A percentile compares a stretch with the other conserved stretches of the same genome.
These are phyloP conservation scores for Homarus gammarus DNA, from an alignment of 2,888 invertebrate species.

Conservation along the genomic window DNA sequence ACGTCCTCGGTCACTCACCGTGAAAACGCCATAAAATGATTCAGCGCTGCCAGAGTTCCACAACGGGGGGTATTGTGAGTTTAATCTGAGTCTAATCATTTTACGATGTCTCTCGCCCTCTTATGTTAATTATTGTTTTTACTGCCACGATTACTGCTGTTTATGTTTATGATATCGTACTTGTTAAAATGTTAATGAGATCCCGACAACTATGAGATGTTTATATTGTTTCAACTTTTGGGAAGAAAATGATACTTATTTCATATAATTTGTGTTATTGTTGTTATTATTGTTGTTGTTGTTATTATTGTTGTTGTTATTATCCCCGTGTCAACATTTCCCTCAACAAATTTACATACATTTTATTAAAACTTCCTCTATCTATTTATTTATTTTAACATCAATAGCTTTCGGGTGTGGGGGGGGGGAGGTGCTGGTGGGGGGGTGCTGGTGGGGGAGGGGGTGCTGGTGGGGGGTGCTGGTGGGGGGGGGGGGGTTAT, in stretches of 20 bases:
- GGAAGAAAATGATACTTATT: too few relatives aligned
- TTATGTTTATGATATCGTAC: constrained; percentile 7
- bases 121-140: constrained; percentile 19
- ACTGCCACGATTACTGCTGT: constrained; percentile 17
- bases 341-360: too few relatives aligned
- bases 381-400: too few relatives aligned
- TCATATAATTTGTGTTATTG: too few relatives aligned
- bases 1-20: neutral
- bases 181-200: neutral
- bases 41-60: neutral
- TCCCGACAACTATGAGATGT: neutral
- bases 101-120: constrained; percentile 5
- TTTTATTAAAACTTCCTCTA: too few relatives aligned
- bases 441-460: too few relatives aligned
- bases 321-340: too few relatives aligned
- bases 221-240: too few relatives aligned
- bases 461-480: too few relatives aligned
- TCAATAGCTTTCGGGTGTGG: too few relatives aligned
- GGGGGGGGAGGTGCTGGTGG: too few relatives aligned
- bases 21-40: neutral
- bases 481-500: too few relatives aligned
- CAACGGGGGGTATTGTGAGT: neutral
- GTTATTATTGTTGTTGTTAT: neutral
- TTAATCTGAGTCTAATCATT: neutral
- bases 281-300: neutral